These are phyloP conservation scores for Mythimna ferrago DNA, from an alignment of 2,888 invertebrate genomes.

Conservation along the genomic window DNA sequence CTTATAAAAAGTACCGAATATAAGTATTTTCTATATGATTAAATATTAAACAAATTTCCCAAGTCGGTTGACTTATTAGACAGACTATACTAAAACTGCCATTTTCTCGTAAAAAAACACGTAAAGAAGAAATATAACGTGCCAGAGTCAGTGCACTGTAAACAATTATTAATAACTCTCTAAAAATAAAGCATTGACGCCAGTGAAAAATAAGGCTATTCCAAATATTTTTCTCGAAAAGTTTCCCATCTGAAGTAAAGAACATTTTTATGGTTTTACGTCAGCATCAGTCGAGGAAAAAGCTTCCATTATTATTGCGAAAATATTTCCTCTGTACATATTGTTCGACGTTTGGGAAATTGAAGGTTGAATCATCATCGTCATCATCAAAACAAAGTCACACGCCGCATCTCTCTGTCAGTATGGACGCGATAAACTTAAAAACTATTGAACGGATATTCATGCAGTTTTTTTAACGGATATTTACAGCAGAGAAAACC, in stretches of 20 bases:
- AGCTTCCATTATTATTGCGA: slow-evolving; percentile 26
- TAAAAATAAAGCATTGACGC: slow-evolving; percentile 60
- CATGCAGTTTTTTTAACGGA: too few relatives aligned
- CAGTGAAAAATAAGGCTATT: slow-evolving; percentile 61
- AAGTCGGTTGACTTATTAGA: too few relatives aligned
- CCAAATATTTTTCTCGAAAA: slow-evolving; percentile 46
- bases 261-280: slow-evolving; percentile 44
- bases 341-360: slow-evolving; percentile 11
- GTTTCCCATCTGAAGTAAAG: slow-evolving; percentile 40
- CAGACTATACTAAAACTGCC: neutral
- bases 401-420: too few relatives aligned
- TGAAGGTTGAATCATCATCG: neutral
- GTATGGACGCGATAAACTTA: too few relatives aligned
- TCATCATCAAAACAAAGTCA: neutral
- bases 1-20: too few relatives aligned
- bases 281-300: slow-evolving; percentile 35
- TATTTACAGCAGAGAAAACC: too few relatives aligned
- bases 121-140: slow-evolving; percentile 34
- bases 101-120: slow-evolving; percentile 40
- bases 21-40: too few relatives aligned
- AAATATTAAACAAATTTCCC: too few relatives aligned
- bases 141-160: slow-evolving; percentile 58
- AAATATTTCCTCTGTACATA: slow-evolving; percentile 15
- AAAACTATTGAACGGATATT: too few relatives aligned
- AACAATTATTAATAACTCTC: slow-evolving; percentile 64